Percentiles rank a stretch among this genome's conserved stretches.
Evolutionary conservation across 2,797 vertebrate species (phyloP).

Genomic region (Gobionotothen gibberifrons): DNA sequence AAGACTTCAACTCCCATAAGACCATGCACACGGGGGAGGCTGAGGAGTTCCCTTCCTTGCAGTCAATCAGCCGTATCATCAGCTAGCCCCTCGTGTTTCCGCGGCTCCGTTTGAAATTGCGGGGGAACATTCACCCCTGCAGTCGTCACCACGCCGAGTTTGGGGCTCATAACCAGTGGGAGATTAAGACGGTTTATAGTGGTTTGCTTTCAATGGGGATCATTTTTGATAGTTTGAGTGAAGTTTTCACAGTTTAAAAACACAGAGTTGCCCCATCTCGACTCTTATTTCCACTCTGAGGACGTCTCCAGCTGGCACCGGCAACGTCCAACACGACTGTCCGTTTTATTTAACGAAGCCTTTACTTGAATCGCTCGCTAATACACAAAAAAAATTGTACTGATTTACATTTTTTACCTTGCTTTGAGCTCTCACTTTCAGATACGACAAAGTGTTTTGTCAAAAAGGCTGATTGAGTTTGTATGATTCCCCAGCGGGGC

Average conservation of each 20-base stretch:
- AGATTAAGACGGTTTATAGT: conserved; percentile 33
- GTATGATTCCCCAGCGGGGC: conserved; percentile 42
- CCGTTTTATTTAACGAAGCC: conserved; percentile 55
- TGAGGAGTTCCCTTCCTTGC: conserved; percentile 96
- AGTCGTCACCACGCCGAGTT: conserved; percentile 26
- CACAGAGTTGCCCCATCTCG: conserved; percentile 12
- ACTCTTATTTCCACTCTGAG: conserved; percentile 37
- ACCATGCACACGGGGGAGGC: conserved; percentile 89
- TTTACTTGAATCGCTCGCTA: conserved; percentile 51
- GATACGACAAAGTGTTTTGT: conserved; percentile 31
- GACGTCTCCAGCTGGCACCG: conserved; percentile 54
- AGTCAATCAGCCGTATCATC: conserved; percentile 95
- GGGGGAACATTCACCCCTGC: conserved; percentile 12
- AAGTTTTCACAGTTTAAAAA: conserved; percentile 45
- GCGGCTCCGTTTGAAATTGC: conserved; percentile 18
- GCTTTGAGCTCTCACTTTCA: conserved; percentile 47
- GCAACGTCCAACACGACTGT: conserved; percentile 25
- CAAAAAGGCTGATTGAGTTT: conserved; percentile 38
- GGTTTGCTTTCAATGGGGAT: conserved; percentile 31
- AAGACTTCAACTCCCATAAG: conserved; percentile 91
- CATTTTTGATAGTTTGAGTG: conserved; percentile 26
- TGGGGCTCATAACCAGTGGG: conserved; percentile 13
- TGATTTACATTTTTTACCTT: conserved; percentile 40
- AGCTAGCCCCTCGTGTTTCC: conserved; percentile 84
- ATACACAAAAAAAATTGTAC: conserved; percentile 15